Base-by-base conservation (phyloP, 2,888 invertebrate species). In the Yponomeuta malinellus region DNA sequence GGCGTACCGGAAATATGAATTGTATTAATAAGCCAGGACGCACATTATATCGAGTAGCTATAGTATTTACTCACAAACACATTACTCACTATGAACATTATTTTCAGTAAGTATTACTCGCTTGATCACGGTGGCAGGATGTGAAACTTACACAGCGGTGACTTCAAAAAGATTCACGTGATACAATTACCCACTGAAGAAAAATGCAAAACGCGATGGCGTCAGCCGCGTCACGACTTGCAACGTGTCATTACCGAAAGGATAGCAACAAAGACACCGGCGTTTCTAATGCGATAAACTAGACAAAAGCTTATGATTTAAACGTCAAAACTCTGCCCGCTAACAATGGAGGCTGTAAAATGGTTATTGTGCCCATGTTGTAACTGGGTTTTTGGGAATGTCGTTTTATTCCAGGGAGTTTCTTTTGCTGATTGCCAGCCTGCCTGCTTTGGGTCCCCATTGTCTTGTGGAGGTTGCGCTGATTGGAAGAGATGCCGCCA, bases 341-440 rank as follows among this genome's bases (percentile, higher is more conserved):
- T 74, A 74, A 87, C 85, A 86, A 87, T 81, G 75, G 76, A 71
- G 72, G 78, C 78, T 77, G 86, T 89, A 88, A 89, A 88, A 71
- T 81, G 83, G 52, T 59, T 86, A 88, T 85, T 85, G 78, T 76
- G 72, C 78, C 76, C 78, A 74, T 76, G 82, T 83, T 79, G 81
- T 80, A 80, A 80, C 77, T 72, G 75, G 76, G 73, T 77, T 79
- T 80, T 82, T 79, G 78, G 81, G 76, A 78, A 78, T 76, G 76
- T 74, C 75, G 78, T 77, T 76, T 72, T 78, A 73, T 72, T 77
- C 74, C 75, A 74, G 72, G 75, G 75, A 74, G 75, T 78, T 76
- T 75, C 77, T 76, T 77, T 75, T 75, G 73, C 76, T 80, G 78
- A 83, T 85, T 82, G 81, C 80, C 77, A 72, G 76, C 76, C 70